Conservation (phyloP, 2,797 vertebrate genomes). For the Hydrocynus forskahlii region DNA sequence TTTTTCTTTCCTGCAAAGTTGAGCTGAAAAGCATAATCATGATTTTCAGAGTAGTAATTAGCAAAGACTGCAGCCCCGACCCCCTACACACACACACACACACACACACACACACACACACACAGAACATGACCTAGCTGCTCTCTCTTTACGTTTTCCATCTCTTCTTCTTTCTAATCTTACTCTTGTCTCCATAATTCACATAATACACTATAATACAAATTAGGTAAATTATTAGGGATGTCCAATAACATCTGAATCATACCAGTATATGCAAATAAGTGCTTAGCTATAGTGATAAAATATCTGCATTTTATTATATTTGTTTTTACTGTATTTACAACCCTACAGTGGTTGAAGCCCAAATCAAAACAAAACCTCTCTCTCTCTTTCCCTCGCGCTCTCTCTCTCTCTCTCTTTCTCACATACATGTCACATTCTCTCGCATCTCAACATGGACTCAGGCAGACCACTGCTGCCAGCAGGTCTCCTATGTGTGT, state of each 20-base stretch:
- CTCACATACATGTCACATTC: slow-evolving; percentile 41
- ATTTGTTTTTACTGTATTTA: too few relatives aligned
- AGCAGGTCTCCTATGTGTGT: slow-evolving; percentile 12
- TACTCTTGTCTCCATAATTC: neutral
- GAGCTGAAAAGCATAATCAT: slow-evolving; percentile 59
- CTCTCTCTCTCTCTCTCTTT: slow-evolving; percentile 21
- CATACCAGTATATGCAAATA: too few relatives aligned
- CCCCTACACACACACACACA: slow-evolving; percentile 9
- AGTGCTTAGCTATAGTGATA: too few relatives aligned
- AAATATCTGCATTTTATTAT: too few relatives aligned
- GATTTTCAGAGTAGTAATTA: slow-evolving; percentile 57
- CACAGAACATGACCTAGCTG: slow-evolving; percentile 15
- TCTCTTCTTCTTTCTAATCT: neutral
- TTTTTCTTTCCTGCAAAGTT: slow-evolving; percentile 43
- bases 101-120: slow-evolving; percentile 3
- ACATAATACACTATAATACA: too few relatives aligned
- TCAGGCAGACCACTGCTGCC: slow-evolving; percentile 33
- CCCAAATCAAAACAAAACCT: too few relatives aligned
- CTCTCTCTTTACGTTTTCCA: slow-evolving; percentile 23
- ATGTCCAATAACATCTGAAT: too few relatives aligned
- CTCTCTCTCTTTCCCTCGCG: too few relatives aligned
- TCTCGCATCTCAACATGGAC: slow-evolving; percentile 49
- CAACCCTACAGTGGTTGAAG: too few relatives aligned
- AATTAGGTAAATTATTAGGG: too few relatives aligned
- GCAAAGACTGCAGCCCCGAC: slow-evolving; percentile 31